Conservation (phyloP, 2,888 invertebrate species). For the Drosophila prolongata region DNA sequence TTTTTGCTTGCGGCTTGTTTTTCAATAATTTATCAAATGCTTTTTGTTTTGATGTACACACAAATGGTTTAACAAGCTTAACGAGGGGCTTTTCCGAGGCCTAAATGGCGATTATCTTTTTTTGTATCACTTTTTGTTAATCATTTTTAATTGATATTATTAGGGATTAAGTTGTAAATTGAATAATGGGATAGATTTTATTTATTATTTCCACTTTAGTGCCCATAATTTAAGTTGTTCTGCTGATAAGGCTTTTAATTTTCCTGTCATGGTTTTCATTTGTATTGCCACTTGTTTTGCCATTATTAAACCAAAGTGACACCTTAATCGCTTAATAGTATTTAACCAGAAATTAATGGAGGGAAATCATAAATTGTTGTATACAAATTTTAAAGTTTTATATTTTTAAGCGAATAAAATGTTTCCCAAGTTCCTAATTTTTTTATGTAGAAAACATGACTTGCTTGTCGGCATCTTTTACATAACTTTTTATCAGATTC, state of each 20-base stretch:
- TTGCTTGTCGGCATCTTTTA: neutral
- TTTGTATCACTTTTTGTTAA: slow-evolving; percentile 8
- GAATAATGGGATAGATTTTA: slow-evolving; percentile 11
- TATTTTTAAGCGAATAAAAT: no score
- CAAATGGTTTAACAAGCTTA: slow-evolving; percentile 28
- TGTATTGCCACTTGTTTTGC: neutral
- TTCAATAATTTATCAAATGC: slow-evolving; percentile 39
- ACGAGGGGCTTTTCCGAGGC: slow-evolving; percentile 3
- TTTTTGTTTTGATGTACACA: slow-evolving; percentile 14
- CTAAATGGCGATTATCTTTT: slow-evolving; percentile 2
- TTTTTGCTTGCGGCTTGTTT: slow-evolving; percentile 22
- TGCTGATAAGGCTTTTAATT: neutral
- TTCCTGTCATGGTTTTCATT: slow-evolving; percentile 13
- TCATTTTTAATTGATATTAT: slow-evolving; percentile 21
- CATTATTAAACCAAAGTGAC: slow-evolving; percentile 6
- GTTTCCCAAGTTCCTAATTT: no score
- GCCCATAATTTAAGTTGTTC: neutral
- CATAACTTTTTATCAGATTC: slow-evolving; percentile 9
- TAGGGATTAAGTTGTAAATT: slow-evolving; percentile 22
- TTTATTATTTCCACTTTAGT: neutral
- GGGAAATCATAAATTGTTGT: no score
- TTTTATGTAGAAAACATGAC: neutral
- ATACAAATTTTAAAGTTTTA: no score
- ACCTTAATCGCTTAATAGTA: neutral
- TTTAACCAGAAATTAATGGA: no score